phyloP scores from a whole-genome alignment of 2,113 vertebrate genomes.

The Neotragus moschatus region DNA sequence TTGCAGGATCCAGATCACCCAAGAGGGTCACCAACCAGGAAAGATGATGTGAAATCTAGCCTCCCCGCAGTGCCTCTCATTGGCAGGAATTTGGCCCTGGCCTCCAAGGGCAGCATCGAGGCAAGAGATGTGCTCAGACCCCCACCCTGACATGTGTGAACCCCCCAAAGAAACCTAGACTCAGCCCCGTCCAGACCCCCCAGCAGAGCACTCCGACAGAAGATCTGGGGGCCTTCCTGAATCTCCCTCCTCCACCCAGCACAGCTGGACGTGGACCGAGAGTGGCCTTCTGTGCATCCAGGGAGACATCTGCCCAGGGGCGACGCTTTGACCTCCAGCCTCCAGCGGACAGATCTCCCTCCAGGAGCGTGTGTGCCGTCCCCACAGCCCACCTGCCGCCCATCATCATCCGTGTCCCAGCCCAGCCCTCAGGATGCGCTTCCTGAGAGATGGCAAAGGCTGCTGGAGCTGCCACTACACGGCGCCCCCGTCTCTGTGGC shows the following conservation, averaged over 20 bases:
- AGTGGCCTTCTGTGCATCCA: not conserved
- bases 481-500: rapidly evolving
- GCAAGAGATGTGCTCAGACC: not conserved
- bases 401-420: rapidly evolving
- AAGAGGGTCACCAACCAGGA: not conserved
- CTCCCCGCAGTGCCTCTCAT: not conserved
- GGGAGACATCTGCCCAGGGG: not conserved
- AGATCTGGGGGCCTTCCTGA: not conserved
- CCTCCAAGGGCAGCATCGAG: not conserved
- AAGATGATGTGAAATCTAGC: not conserved
- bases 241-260: not conserved
- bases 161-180: not conserved
- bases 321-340: not conserved
- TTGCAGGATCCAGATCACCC: not conserved
- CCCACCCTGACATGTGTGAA: not conserved
- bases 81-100: rapidly evolving
- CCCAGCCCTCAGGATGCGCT: not conserved
- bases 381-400: rapidly evolving
- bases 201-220: not conserved
- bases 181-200: not conserved
- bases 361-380: rapidly evolving
- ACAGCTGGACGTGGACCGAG: not conserved
- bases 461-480: not conserved
- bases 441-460: not conserved
- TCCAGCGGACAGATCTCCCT: not conserved